Conservation (phyloP, 2,888 invertebrate species). For the Caenorhabditis becei region DNA sequence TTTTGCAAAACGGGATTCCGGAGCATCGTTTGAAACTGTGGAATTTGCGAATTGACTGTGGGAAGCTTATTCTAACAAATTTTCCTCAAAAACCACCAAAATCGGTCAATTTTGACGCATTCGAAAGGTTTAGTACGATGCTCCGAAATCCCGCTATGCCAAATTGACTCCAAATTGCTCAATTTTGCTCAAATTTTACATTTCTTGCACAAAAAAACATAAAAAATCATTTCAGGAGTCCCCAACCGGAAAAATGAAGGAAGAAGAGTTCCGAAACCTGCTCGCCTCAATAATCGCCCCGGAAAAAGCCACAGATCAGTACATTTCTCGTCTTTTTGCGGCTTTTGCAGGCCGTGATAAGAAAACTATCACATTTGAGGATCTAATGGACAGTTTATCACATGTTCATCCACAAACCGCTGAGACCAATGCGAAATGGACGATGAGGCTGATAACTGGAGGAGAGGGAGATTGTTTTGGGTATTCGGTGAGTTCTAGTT, state of each 20-base stretch:
- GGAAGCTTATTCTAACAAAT: too few species aligned
- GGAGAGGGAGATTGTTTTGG: constrained; percentile 65
- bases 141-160: too few species aligned
- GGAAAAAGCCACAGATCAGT: constrained; percentile 70
- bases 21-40: too few species aligned
- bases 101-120: too few species aligned
- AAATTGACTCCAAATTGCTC: too few species aligned
- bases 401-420: constrained; percentile 68
- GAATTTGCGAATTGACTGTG: too few species aligned
- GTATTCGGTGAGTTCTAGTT: constrained; percentile 56
- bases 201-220: background rate
- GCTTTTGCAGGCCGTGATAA: constrained; percentile 65
- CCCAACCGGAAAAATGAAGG: constrained; percentile 78
- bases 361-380: constrained; percentile 71
- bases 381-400: constrained; percentile 64
- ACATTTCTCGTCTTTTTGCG: constrained; percentile 64
- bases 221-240: constrained; percentile 74
- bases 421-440: constrained; percentile 76
- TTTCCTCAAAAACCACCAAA: too few species aligned
- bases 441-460: constrained; percentile 75
- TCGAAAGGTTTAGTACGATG: too few species aligned
- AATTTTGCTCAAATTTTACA: too few species aligned
- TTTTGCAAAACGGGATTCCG: too few species aligned
- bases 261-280: constrained; percentile 68
- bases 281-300: constrained; percentile 67